Percentiles rank a stretch among this genome's conserved stretches.
These are phyloP conservation scores for Rhagonycha fulva DNA, from an alignment of 2,888 invertebrate genomes.

Conservation along the genomic window DNA sequence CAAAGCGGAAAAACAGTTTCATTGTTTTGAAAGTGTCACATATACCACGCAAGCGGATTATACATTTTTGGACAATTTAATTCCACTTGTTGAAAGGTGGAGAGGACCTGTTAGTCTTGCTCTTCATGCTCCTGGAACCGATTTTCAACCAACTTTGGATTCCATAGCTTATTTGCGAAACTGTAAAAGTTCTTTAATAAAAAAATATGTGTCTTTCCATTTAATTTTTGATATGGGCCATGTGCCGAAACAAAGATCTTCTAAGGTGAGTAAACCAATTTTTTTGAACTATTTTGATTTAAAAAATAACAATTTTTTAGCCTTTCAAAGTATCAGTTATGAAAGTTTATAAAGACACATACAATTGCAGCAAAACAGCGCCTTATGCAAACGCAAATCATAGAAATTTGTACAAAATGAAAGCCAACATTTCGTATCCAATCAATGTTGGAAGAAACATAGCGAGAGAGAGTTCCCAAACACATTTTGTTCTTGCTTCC, in stretches of 20 bases:
- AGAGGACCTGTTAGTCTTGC: conserved; percentile 68
- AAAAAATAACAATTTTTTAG: background rate
- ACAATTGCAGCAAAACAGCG: conserved; percentile 26
- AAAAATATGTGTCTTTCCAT: conserved; percentile 66
- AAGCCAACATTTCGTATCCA: conserved; percentile 42
- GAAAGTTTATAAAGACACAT: conserved; percentile 36
- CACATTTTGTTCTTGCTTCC: conserved; percentile 45
- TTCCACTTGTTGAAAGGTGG: conserved; percentile 64
- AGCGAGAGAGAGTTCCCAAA: conserved; percentile 42
- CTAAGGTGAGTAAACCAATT: background rate
- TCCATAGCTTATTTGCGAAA: conserved; percentile 63
- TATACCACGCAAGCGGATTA: conserved; percentile 71
- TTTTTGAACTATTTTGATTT: background rate
- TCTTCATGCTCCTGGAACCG: conserved; percentile 66
- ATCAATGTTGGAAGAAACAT: conserved; percentile 47
- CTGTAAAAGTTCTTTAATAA: conserved; percentile 59
- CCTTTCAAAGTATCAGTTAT: conserved; percentile 29
- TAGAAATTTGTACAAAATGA: conserved; percentile 38
- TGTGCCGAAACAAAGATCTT: conserved; percentile 51
- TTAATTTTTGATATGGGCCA: conserved; percentile 64
- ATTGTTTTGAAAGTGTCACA: conserved; percentile 66
- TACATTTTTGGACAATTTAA: conserved; percentile 68
- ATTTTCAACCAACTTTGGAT: conserved; percentile 61
- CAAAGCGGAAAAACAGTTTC: conserved; percentile 51
- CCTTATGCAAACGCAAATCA: conserved; percentile 22